These are phyloP conservation scores for Pipistrellus nathusii DNA, from an alignment of 2,797 vertebrate genomes.

Conservation along the genomic window DNA sequence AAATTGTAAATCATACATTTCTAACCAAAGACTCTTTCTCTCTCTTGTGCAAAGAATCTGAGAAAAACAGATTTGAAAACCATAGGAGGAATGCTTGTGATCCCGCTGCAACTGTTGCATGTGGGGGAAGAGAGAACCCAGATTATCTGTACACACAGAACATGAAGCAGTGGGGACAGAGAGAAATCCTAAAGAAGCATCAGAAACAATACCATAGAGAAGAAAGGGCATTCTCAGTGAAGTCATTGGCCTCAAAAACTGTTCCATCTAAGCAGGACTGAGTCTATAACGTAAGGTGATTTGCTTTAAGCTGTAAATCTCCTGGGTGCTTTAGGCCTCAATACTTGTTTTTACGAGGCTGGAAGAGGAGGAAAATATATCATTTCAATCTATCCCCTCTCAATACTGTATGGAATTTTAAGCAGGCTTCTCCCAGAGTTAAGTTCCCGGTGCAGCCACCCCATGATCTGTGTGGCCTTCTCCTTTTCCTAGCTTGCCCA, in stretches of 20 bases:
- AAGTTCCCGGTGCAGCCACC: background rate
- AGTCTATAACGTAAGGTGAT: background rate
- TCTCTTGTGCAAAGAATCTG: constrained; percentile 30
- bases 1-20: background rate
- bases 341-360: background rate
- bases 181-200: background rate
- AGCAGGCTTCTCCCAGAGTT: constrained; percentile 53
- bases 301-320: constrained; percentile 39
- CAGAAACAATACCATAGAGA: background rate
- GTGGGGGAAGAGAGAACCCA: background rate
- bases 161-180: background rate
- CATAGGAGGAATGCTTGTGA: background rate
- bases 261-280: background rate
- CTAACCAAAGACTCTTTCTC: constrained; percentile 16
- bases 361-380: background rate
- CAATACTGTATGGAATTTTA: constrained; percentile 62
- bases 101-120: background rate
- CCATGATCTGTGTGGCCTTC: background rate
- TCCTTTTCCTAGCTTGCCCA: background rate
- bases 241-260: background rate
- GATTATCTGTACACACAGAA: background rate
- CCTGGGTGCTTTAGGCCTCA: constrained; percentile 25
- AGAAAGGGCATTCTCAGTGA: background rate
- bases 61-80: constrained; percentile 55
- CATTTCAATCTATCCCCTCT: background rate